These are phyloP conservation scores for Strix uralensis DNA, from an alignment of 2,113 vertebrate genomes.

Conservation along the genomic window DNA sequence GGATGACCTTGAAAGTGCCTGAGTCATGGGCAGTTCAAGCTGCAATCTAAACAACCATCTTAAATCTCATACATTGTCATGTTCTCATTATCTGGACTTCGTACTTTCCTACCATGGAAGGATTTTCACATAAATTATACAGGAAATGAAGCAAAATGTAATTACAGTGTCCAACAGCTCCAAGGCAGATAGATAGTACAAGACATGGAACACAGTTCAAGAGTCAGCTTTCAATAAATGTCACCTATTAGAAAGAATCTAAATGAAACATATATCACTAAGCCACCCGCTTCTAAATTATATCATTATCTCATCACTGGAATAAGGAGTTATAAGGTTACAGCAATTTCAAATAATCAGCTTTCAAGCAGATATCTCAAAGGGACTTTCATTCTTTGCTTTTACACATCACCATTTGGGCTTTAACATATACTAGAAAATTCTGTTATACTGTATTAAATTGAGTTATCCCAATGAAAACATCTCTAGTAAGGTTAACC, in stretches of 20 bases:
- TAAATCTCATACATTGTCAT: constrained; percentile 38
- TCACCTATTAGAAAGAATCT: constrained; percentile 19
- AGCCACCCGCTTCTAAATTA: neutral
- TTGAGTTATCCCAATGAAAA: constrained; percentile 60
- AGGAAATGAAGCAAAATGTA: constrained; percentile 73
- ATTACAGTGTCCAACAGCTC: constrained; percentile 48
- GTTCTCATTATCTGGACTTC: constrained; percentile 33
- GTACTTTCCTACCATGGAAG: constrained; percentile 2
- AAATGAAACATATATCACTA: constrained; percentile 21
- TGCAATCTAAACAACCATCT: neutral
- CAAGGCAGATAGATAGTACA: constrained; percentile 41
- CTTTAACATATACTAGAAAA: constrained; percentile 32
- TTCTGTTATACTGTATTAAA: constrained; percentile 41
- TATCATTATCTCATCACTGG: constrained; percentile 1
- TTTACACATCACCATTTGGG: constrained; percentile 4
- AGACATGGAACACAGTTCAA: constrained; percentile 14
- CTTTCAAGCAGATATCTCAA: constrained; percentile 1
- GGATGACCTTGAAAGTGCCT: constrained; percentile 47
- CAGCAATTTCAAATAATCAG: constrained; percentile 29
- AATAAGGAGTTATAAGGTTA: constrained; percentile 15
- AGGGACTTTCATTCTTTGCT: constrained; percentile 32
- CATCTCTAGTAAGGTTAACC: constrained; percentile 36
- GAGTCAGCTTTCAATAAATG: constrained; percentile 52
- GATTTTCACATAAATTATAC: constrained; percentile 61
- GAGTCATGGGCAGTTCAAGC: neutral